A percentile compares a stretch with the other conserved stretches of the same genome.
Evolutionary conservation across 2,888 invertebrate genomes (phyloP).

Genomic region (Rugalucina vietnamica): DNA sequence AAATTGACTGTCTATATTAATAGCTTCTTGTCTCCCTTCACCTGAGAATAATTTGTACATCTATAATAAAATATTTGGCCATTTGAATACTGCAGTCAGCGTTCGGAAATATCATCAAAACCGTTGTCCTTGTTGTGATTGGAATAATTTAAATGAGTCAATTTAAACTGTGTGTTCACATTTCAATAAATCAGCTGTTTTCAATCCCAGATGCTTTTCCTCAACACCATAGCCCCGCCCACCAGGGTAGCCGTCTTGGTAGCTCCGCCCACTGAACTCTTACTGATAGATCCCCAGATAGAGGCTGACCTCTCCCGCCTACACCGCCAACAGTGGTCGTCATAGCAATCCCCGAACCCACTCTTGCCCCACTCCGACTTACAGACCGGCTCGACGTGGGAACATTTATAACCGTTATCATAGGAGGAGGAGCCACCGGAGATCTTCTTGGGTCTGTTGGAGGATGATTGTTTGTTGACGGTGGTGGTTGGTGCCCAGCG

Average conservation of each 20-base stretch:
- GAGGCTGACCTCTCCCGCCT: background rate
- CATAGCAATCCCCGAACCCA: background rate
- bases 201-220: constrained; percentile 3
- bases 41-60: too few relatives aligned
- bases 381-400: background rate
- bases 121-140: too few relatives aligned
- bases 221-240: background rate
- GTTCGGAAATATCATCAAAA: too few relatives aligned
- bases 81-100: too few relatives aligned
- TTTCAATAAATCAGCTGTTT: too few relatives aligned
- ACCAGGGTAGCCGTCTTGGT: background rate
- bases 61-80: too few relatives aligned
- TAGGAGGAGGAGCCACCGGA: background rate
- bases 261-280: background rate
- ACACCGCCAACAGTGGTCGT: background rate
- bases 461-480: background rate
- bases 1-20: too few relatives aligned
- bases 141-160: too few relatives aligned
- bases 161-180: too few relatives aligned
- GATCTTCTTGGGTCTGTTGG: background rate
- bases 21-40: too few relatives aligned
- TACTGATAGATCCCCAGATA: background rate
- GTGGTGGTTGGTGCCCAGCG: background rate
- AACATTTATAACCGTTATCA: background rate
- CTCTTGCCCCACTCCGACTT: background rate